Percentiles rank a stretch among this genome's conserved stretches.
Conservation (phyloP, 2,797 vertebrate genomes). For the Triplophysa bombifrons region DNA sequence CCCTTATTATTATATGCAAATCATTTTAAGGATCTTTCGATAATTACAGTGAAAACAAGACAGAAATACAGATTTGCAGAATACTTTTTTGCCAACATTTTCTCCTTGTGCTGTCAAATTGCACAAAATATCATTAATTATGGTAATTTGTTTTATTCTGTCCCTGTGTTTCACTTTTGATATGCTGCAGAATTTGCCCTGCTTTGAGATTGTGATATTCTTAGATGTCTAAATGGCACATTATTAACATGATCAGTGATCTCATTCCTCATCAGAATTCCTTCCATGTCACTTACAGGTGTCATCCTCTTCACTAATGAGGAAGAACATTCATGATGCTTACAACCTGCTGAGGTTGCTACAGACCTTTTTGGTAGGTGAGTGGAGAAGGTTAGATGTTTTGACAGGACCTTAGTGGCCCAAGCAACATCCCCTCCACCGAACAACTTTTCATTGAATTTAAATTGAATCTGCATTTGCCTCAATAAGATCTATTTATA, state of each 20-base stretch:
- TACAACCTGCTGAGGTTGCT: conserved; percentile 9
- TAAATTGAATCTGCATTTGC: background rate
- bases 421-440: too few species aligned
- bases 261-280: conserved; percentile 49
- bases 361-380: conserved; percentile 28
- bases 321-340: conserved; percentile 51
- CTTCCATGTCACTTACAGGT: conserved; percentile 39
- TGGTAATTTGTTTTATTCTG: background rate
- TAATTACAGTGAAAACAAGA: background rate
- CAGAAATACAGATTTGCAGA: background rate
- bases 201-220: conserved; percentile 41
- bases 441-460: background rate
- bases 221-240: conserved; percentile 44
- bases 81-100: background rate
- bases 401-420: too few species aligned
- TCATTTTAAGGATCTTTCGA: background rate
- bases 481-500: background rate
- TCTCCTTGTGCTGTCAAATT: background rate
- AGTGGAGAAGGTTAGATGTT: background rate
- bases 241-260: conserved; percentile 49
- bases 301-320: conserved; percentile 50
- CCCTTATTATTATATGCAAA: background rate
- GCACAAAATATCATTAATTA: background rate
- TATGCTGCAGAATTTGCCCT: background rate
- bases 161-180: background rate